Percentiles rank a stretch among this genome's conserved stretches.
Evolutionary conservation across 2,888 invertebrate species (phyloP).

Genomic region (Petrophora chlorosata): DNA sequence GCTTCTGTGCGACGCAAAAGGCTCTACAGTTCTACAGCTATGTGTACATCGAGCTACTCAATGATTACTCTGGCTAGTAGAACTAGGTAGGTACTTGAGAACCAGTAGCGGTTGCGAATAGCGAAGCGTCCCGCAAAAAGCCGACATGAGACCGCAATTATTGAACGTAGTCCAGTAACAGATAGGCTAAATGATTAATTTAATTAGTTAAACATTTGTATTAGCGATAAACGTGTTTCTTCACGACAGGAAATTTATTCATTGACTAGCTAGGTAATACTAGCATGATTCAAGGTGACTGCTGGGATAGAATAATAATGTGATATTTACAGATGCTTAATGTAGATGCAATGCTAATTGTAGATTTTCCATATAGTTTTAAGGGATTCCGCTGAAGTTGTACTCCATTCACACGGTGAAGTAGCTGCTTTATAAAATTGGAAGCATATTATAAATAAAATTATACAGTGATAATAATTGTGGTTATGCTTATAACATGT

Average conservation of each 20-base stretch:
- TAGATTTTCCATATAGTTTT: slow-evolving; percentile 18
- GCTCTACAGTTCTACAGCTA: background rate
- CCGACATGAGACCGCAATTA: background rate
- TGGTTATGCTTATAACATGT: slow-evolving; percentile 8
- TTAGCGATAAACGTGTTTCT: slow-evolving; percentile 3
- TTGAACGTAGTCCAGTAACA: background rate
- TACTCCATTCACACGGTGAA: slow-evolving; percentile 40
- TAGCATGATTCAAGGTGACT: slow-evolving; percentile 45
- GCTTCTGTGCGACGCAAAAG: slow-evolving; percentile 1
- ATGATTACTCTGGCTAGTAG: background rate
- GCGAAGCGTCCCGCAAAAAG: background rate
- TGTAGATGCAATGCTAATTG: slow-evolving; percentile 23
- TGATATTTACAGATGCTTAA: slow-evolving; percentile 24
- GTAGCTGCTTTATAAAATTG: slow-evolving; percentile 23
- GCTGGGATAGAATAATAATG: slow-evolving; percentile 38
- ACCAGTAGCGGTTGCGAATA: too few relatives aligned
- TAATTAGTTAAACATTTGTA: slow-evolving; percentile 6
- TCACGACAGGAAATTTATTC: slow-evolving; percentile 23
- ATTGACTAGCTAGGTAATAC: slow-evolving; percentile 39
- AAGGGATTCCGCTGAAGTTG: slow-evolving; percentile 45
- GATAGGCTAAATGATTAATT: slow-evolving; percentile 1
- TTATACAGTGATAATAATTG: too few relatives aligned
- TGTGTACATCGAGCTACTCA: too few relatives aligned
- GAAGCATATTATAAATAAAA: background rate
- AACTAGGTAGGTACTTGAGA: background rate